Evolutionary conservation across 2,888 invertebrate genomes (phyloP).

Genomic region (Latrodectus hesperus): DNA sequence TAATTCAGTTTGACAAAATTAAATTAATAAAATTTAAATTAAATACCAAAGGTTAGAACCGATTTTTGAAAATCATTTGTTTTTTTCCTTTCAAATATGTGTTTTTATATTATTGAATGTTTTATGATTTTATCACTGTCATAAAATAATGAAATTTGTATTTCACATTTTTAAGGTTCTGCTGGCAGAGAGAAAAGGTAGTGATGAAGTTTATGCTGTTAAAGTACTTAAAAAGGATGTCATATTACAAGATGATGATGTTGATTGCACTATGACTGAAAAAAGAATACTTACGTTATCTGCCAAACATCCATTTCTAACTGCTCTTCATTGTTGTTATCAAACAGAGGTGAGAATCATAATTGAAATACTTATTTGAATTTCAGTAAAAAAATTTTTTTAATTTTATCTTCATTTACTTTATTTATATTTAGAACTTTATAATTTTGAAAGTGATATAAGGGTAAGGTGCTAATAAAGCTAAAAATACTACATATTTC

Average conservation of each 20-base stretch:
- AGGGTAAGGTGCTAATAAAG: no score
- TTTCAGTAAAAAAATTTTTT: no score
- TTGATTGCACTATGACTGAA: conserved; percentile 99
- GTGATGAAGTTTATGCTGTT: conserved; percentile 86
- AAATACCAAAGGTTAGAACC: not conserved
- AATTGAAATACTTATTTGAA: no score
- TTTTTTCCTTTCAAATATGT: not conserved
- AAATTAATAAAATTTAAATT: not conserved
- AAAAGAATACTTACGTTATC: conserved; percentile 96
- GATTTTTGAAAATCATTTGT: not conserved
- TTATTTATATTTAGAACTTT: no score
- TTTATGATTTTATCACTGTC: not conserved
- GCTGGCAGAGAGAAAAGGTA: conserved; percentile 94
- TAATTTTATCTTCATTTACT: no score
- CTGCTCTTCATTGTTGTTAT: conserved; percentile 97
- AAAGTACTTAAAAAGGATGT: conserved; percentile 96
- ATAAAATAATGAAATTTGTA: not conserved
- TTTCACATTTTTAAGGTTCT: conserved; percentile 82
- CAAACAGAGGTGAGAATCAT: conserved; percentile 82
- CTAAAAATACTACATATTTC: no score
- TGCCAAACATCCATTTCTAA: conserved; percentile 97
- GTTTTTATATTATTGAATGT: not conserved
- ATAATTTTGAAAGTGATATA: no score
- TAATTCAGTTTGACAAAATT: no score
- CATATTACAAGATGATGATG: conserved; percentile 98